Evolutionary conservation across 1,140 invertebrate genomes (phyloP), one percentile per base, ranked within the genome.

Genomic region (Brachystomella parvula): DNA sequence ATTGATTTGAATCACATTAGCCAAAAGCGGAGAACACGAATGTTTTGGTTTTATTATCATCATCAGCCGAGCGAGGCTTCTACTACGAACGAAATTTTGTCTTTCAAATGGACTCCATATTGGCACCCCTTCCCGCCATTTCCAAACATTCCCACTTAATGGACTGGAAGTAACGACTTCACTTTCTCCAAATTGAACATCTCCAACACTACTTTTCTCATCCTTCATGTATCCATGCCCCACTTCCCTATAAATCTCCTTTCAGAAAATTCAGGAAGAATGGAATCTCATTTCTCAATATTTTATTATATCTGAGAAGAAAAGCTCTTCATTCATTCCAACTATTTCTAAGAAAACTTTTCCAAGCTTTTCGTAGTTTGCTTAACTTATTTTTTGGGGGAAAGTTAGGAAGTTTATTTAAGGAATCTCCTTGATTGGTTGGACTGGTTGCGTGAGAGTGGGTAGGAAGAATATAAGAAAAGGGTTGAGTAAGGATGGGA

Each of bases 1-100:
- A 53, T 53, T 53, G 49, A 53, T 53, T 53, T 53, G 49, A 53
- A 53, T 53, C 49, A 24, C 49, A 53, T 53, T 53, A 53, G 49
- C 24, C 12, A 6, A 12, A 15, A 44, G 39, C 15, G 9, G n/a
- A n/a, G n/a, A 53, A 26, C 15, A 53, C 12, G 49, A 53, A 53
- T 53, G 49, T 53, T 53, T 53, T 26, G 24, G 49, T 53, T 53
- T 19, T 15, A 53, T 26, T 53, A 53, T 26, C 24, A 19, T 53
- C 49, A 53, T 53, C 49, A 53, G 19, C 49, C 24, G 9, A 53
- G 49, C 12, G 21, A 19, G 15, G 24, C 24, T 53, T 53, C 15
- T 24, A 44, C 39, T 44, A 44, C 39, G 9, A n/a, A 12, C 9
- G 39, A 9, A 9, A 12, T n/a, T 12, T n/a, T 44, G 39, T n/a